Conservation (phyloP, 2,113 vertebrate genomes). For the Pseudopipra pipra region DNA sequence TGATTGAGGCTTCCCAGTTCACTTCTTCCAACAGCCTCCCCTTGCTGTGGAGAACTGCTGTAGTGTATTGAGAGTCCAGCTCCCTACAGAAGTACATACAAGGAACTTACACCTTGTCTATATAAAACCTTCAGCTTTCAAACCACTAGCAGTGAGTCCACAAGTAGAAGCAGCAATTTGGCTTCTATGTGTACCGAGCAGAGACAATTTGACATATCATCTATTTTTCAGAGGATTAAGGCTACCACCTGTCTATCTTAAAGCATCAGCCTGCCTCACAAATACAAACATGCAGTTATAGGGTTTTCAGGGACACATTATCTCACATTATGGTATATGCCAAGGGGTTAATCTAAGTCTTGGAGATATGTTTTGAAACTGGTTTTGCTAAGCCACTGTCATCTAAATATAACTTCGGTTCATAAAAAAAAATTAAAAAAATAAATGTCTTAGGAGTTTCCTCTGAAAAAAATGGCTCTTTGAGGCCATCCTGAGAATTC, state of each 20-base stretch:
- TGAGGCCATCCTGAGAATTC: background rate
- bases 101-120: background rate
- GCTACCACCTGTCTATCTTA: background rate
- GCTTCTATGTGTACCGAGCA: background rate
- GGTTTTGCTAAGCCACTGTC: background rate
- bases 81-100: background rate
- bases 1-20: background rate
- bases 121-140: background rate
- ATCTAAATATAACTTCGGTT: background rate
- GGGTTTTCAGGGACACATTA: background rate
- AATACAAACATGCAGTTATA: background rate
- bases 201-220: background rate
- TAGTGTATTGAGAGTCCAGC: background rate
- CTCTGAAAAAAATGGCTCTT: background rate
- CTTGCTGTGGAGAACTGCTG: background rate
- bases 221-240: constrained; percentile 2
- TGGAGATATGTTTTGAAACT: background rate
- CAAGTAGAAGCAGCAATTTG: background rate
- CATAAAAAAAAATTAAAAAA: background rate
- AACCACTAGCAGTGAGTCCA: background rate
- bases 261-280: background rate
- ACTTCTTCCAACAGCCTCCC: background rate
- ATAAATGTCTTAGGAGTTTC: background rate
- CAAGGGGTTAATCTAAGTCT: background rate
- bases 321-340: background rate